Evolutionary conservation across 2,113 vertebrate species (phyloP), one percentile per base, ranked within the genome.

Genomic region (Labeo catla): DNA sequence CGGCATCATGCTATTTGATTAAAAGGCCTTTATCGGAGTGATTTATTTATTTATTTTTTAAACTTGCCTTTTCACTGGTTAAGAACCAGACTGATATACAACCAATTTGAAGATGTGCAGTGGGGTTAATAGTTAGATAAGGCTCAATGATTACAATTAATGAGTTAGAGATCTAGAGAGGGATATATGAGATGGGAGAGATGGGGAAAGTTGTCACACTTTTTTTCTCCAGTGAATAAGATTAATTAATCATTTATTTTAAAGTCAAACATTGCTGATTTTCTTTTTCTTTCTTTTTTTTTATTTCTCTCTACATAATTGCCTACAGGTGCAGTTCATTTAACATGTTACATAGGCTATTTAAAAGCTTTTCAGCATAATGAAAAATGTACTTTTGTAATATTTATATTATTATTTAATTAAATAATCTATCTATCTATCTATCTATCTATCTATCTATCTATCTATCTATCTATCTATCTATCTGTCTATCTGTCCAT

Each of bases 111-210:
- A 50, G 63, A 34, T 16, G 66, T 59, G 2, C 50, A 73, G 13
- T 28, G 36, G 19, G 81, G 50, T 83, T 83, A 83, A 83, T 83
- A 83, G 81, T 59, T 43, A 73, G 81, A 83, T 83, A 54, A 39
- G 49, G 65, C 50, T 83, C 36, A 6, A 1, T 43, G 66, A 57
- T 83, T 73, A 36, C 49, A 28, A 21, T 59, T 83, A 83, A 83
- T 83, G 66, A 83, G 23, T 19, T 80, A 2, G 34, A 63, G 61
- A 66, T 66, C 45, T 65, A 19, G 6, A 23, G 21, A 81, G 13
- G 61, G 47, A 76, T 76, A 50, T 1, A n/a, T 34, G 11, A 61
- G 36, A 59, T 21, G 5, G 50, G 3, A 16, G 39, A 11, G 66
- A 39, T 16, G 34, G 34, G 50, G 19, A 16, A 59, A 59, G 76